These are phyloP conservation scores for Felis chaus DNA, from an alignment of 2,113 vertebrate species.

Conservation along the genomic window DNA sequence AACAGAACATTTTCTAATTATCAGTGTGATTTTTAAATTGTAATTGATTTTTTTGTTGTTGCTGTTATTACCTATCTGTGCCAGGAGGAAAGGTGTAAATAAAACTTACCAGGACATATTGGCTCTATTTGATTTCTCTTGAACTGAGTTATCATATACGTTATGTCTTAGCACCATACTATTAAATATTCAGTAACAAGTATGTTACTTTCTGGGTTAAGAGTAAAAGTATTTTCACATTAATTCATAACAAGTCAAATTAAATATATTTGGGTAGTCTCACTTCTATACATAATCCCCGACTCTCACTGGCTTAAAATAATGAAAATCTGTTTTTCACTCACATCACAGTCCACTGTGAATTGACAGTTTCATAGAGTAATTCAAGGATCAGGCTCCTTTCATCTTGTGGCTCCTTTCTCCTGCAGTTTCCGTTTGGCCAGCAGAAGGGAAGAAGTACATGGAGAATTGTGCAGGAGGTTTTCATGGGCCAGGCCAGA, in stretches of 20 bases:
- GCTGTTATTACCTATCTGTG: background rate
- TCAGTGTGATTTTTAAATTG: constrained; percentile 7
- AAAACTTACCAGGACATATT: background rate
- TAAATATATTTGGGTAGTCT: background rate
- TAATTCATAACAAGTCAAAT: background rate
- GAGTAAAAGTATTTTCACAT: background rate
- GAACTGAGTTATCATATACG: background rate
- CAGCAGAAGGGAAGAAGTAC: background rate
- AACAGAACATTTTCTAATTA: background rate
- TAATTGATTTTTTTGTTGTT: background rate
- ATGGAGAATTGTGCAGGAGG: background rate
- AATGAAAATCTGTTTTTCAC: background rate
- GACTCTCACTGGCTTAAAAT: background rate
- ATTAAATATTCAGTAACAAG: background rate
- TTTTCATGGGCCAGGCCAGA: background rate
- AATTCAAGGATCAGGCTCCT: background rate
- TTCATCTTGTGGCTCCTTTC: background rate
- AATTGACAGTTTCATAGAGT: background rate
- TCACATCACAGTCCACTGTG: background rate
- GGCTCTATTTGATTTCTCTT: background rate
- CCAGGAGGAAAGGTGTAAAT: background rate
- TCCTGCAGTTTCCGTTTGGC: background rate
- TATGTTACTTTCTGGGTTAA: background rate
- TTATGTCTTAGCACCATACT: background rate
- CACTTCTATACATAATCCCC: background rate